Evolutionary conservation across 1,140 invertebrate species (phyloP).

Genomic region (Phenacoccus solenopsis): DNA sequence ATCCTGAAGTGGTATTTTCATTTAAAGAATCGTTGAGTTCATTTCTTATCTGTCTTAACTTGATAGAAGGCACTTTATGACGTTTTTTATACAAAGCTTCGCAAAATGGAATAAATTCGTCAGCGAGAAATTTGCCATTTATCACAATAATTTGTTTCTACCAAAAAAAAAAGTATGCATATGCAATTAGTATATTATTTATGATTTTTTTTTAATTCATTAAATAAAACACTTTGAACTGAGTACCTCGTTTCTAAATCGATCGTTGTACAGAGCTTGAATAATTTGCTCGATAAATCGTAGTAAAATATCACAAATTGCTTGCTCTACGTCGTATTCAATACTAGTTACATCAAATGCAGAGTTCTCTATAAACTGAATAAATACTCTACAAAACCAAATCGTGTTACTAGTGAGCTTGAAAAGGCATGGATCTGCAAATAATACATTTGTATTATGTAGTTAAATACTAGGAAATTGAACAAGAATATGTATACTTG

Average conservation of each 20-base stretch:
- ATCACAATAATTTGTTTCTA: conserved; percentile 40
- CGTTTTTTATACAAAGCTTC: conserved; percentile 19
- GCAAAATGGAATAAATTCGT: conserved; percentile 36
- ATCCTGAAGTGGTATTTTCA: background rate
- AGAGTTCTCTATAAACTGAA: conserved; percentile 1
- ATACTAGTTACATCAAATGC: background rate
- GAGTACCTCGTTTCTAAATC: conserved; percentile 1
- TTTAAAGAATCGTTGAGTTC: conserved; percentile 11
- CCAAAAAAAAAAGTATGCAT: conserved; percentile 28
- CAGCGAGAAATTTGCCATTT: conserved; percentile 43
- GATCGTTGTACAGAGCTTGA: background rate
- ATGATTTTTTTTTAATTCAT: background rate
- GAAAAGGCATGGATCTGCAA: background rate
- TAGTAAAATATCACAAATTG: background rate
- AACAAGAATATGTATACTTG: background rate
- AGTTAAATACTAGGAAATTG: background rate
- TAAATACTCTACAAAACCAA: background rate
- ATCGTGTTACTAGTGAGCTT: background rate
- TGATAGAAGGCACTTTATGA: conserved; percentile 11
- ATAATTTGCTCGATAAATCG: background rate
- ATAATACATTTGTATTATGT: background rate
- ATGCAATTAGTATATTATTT: background rate
- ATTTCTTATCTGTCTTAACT: conserved; percentile 19
- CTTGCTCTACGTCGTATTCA: background rate
- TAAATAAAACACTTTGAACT: background rate